Evolutionary conservation across 2,888 invertebrate species (phyloP), one percentile per base, ranked within the genome.

Genomic region (Doris montereyensis): DNA sequence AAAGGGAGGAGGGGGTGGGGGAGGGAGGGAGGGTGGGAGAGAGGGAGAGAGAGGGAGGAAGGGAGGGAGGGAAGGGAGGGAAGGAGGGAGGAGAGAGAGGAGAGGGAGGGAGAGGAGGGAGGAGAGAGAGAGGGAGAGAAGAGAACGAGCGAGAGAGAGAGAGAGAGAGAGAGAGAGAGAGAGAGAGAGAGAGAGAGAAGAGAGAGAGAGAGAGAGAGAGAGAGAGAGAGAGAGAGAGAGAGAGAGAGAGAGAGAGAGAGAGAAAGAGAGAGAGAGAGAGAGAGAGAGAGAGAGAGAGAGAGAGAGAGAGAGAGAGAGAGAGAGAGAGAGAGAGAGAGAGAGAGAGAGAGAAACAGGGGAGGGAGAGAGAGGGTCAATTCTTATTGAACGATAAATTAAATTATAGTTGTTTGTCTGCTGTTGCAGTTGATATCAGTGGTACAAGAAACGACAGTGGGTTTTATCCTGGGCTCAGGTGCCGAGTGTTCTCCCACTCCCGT

Each of bases 61-160:
- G 32, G 8, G 32, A 35, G 35, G 24, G 71, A 21, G 21, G 35
- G 68, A 67, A 57, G 57, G 57, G 30, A 57, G 57, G n/a, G 26
- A 10, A 30, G 13, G 73, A 52, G 13, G 57, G n/a, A 52, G 41
- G 8, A 21, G 57, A 26, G 26, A 52, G 58, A 58, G 30, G 58
- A 74, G 58, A 58, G 74, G 62, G 62, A 73, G 57, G 57, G 57
- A 57, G 57, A 57, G 57, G 57, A 41, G 28, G 62, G 62, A 62
- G 62, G 62, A 75, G 75, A 75, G 75, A 75, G 75, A 75, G 75
- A 75, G 75, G 62, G 75, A 75, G 75, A 75, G 75, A 75, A n/a
- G n/a, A 34, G 34, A 32, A 21, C 17, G 34, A 32, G 34, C 17
- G 34, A 32, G 34, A 30, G 28, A 28, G 28, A 24, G 67, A 24